Conservation (phyloP, 2,797 vertebrate genomes). For the Ateles fusciceps region DNA sequence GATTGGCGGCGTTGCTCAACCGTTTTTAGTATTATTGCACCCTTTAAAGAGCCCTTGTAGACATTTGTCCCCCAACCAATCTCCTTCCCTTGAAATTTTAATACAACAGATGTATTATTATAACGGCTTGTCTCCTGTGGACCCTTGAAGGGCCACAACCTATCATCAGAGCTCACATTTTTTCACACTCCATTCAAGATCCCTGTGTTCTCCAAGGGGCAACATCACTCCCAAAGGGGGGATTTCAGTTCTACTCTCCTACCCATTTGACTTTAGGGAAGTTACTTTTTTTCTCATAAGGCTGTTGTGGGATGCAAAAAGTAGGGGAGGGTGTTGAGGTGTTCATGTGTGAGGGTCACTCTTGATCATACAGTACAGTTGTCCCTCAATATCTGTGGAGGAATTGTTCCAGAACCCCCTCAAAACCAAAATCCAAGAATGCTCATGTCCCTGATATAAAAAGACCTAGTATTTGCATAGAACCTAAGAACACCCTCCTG, state of each 20-base stretch:
- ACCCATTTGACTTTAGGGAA: not conserved
- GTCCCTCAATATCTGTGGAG: not conserved
- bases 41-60: not conserved
- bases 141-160: not conserved
- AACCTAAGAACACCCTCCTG: not conserved
- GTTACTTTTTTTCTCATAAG: not conserved
- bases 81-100: not conserved
- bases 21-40: not conserved
- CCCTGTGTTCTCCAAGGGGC: not conserved
- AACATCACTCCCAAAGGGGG: too few relatives aligned
- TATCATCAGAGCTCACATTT: not conserved
- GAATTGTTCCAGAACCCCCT: not conserved
- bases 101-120: not conserved
- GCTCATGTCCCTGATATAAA: not conserved
- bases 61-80: not conserved
- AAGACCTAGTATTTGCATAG: not conserved
- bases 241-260: not conserved
- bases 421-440: not conserved
- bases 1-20: not conserved
- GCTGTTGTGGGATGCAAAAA: not conserved
- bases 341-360: not conserved
- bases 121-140: not conserved
- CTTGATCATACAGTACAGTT: not conserved
- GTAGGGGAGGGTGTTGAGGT: too few relatives aligned
- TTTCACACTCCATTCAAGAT: not conserved